phyloP scores from a whole-genome alignment of 2,113 vertebrate genomes.

The Opisthocomus hoazin region DNA sequence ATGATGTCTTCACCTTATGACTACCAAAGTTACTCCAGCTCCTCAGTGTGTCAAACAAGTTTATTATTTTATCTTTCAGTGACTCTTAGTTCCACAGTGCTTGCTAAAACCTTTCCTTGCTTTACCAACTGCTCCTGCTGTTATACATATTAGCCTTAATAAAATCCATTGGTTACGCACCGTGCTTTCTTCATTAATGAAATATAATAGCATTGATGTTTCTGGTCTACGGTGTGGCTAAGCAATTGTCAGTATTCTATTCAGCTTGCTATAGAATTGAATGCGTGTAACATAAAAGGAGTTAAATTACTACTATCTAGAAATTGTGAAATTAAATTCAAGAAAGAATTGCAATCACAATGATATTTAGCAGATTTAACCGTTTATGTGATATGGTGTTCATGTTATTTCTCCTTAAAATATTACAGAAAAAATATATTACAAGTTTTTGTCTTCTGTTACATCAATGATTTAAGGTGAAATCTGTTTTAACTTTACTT shows the following conservation, averaged over 20 bases:
- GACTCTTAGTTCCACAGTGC: background rate
- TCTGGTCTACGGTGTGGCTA: background rate
- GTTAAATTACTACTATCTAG: background rate
- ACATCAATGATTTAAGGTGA: background rate
- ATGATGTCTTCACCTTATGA: background rate
- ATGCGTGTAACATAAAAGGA: background rate
- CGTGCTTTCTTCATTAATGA: conserved; percentile 9
- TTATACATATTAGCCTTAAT: background rate
- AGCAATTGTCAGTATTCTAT: background rate
- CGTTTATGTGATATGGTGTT: background rate
- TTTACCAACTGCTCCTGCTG: background rate
- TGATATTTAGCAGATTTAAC: background rate
- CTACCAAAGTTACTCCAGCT: conserved; percentile 1
- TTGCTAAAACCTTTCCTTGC: background rate
- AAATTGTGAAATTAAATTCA: background rate
- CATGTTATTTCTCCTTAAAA: background rate
- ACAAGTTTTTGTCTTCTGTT: background rate
- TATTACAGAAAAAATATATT: background rate
- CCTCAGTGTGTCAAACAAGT: background rate
- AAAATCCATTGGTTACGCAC: conserved; percentile 18
- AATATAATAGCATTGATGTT: background rate
- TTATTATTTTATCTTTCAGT: conserved; percentile 28
- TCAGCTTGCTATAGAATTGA: background rate
- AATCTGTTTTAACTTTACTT: background rate
- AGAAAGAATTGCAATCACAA: background rate